These are phyloP conservation scores for Turritopsis dohrnii DNA, from an alignment of 30 jellyfish, hydroid and myxozoan genomes.

Conservation along the genomic window DNA sequence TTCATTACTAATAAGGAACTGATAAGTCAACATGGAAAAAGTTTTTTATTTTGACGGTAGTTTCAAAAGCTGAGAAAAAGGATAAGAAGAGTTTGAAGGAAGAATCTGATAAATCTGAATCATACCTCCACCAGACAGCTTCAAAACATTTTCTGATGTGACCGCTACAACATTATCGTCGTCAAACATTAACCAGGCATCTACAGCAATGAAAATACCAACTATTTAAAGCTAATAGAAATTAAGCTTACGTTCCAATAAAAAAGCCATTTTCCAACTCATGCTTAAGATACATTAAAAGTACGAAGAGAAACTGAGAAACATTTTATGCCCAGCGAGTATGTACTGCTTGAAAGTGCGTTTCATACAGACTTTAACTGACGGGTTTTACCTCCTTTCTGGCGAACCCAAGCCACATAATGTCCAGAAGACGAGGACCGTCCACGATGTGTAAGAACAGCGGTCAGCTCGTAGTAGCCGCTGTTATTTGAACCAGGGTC, in stretches of 20 bases:
- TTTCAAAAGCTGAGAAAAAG: not conserved
- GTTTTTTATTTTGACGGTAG: no score
- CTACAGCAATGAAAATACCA: no score
- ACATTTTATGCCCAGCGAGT: not conserved
- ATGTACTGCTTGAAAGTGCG: not conserved
- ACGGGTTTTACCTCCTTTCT: constrained; percentile 75
- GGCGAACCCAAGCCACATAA: constrained; percentile 93
- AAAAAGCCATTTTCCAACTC: not conserved
- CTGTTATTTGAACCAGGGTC: constrained; percentile 86
- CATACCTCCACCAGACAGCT: constrained; percentile 87
- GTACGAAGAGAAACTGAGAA: no score
- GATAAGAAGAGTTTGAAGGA: not conserved
- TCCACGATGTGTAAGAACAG: constrained; percentile 91
- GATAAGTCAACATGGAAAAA: no score
- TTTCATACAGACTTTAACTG: not conserved
- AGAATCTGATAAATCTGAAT: not conserved
- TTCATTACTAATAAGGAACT: no score
- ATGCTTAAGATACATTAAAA: no score
- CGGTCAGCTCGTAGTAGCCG: constrained; percentile 72
- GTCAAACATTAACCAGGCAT: constrained; percentile 86
- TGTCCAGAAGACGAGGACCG: constrained; percentile 95
- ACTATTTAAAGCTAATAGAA: not conserved
- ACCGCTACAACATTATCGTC: constrained; percentile 63
- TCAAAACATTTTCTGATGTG: constrained; percentile 52
- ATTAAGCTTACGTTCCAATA: not conserved